phyloP scores from a whole-genome alignment of 2,797 vertebrate species.

The Darevskia mixta region DNA sequence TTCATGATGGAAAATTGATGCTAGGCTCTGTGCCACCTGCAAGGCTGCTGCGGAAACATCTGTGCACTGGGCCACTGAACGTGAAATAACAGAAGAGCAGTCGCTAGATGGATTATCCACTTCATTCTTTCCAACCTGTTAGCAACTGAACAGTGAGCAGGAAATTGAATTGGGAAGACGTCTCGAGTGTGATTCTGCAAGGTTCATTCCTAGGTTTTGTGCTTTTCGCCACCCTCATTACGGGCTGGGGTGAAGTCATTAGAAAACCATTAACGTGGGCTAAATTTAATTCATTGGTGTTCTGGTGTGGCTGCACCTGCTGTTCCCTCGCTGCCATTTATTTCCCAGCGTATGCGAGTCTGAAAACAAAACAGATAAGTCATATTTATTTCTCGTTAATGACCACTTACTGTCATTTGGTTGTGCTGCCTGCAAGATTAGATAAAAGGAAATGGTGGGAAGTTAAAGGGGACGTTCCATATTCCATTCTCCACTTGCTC shows the following conservation, averaged over 20 bases:
- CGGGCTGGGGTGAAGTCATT: constrained; percentile 6
- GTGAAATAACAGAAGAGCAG: background rate
- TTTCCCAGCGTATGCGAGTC: background rate
- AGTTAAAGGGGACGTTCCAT: background rate
- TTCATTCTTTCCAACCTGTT: background rate
- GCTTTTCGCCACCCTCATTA: background rate
- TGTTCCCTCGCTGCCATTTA: constrained; percentile 17
- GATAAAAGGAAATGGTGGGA: constrained; percentile 12
- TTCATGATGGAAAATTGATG: background rate
- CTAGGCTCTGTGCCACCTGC: background rate
- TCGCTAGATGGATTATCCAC: background rate
- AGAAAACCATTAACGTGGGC: constrained; percentile 3
- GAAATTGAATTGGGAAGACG: background rate
- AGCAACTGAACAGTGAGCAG: background rate
- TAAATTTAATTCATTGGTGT: constrained; percentile 23
- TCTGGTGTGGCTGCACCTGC: constrained; percentile 5
- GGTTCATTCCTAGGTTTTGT: background rate
- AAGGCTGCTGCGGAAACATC: background rate
- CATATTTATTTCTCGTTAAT: constrained; percentile 19
- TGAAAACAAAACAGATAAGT: constrained; percentile 17
- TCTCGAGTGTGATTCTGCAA: constrained; percentile 1
- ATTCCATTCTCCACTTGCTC: background rate
- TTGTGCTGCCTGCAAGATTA: constrained; percentile 15
- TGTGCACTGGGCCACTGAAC: background rate
- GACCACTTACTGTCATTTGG: background rate